Percentiles rank a stretch among this genome's conserved stretches.
Conservation (phyloP, 2,113 vertebrate genomes). For the Scopus umbretta region DNA sequence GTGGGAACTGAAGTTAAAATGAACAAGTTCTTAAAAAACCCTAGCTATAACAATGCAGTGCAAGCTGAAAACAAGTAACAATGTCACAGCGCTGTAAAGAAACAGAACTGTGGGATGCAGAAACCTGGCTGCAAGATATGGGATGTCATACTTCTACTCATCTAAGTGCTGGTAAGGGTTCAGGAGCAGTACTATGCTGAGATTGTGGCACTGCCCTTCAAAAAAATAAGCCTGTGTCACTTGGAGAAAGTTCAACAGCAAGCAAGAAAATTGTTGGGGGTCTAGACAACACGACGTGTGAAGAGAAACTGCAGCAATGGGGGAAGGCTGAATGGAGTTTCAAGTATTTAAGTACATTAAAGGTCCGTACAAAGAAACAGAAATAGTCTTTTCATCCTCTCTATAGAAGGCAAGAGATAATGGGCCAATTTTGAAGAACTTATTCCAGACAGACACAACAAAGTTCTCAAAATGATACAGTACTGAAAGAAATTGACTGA, state of each 20-base stretch:
- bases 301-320: background rate
- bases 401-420: background rate
- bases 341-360: background rate
- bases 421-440: background rate
- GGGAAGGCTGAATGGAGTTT: background rate
- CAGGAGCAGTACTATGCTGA: background rate
- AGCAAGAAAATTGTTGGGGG: background rate
- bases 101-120: background rate
- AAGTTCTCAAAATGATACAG: background rate
- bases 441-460: background rate
- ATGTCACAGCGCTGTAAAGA: background rate
- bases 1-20: slow-evolving; percentile 21
- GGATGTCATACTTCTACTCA: background rate
- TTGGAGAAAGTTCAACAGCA: background rate
- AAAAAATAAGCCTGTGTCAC: background rate
- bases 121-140: background rate
- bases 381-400: background rate
- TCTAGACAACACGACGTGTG: background rate
- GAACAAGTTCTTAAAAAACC: background rate
- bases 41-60: background rate
- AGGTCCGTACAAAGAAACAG: background rate
- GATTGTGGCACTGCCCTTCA: background rate
- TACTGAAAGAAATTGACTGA: background rate
- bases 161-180: background rate
- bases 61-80: background rate